Conservation (phyloP, 53 echinoderm and acorn worm species). For the Luidia sarsii region DNA sequence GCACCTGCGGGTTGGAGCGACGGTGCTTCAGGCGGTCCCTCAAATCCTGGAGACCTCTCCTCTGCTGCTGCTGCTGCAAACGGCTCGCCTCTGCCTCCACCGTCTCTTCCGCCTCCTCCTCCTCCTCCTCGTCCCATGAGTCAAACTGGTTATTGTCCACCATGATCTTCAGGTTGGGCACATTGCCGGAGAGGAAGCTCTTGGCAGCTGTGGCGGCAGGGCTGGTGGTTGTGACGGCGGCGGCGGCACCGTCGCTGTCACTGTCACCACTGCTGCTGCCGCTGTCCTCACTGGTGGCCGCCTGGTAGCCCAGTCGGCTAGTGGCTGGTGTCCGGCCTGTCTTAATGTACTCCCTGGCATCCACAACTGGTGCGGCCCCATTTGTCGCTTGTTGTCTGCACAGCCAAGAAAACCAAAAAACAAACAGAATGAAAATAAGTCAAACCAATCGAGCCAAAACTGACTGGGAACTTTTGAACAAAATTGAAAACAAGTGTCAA, state of each 20-base stretch:
- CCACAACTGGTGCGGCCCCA: slow-evolving; percentile 24
- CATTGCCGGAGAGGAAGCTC: slow-evolving; percentile 51
- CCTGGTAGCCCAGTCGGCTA: slow-evolving; percentile 19
- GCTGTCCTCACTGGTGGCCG: slow-evolving; percentile 18
- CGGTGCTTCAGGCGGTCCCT: slow-evolving; percentile 64
- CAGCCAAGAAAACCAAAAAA: background rate
- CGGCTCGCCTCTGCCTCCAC: slow-evolving; percentile 23
- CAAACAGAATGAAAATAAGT: no score
- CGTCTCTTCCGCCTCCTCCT: background rate
- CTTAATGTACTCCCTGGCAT: slow-evolving; percentile 59
- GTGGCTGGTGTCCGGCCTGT: background rate
- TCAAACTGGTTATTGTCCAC: slow-evolving; percentile 67
- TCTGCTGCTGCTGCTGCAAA: background rate
- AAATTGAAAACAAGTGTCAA: no score
- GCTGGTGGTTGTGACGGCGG: no score
- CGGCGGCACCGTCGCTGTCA: slow-evolving; percentile 29
- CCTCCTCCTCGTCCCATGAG: slow-evolving; percentile 50
- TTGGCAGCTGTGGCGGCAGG: no score
- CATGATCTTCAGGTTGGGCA: slow-evolving; percentile 90
- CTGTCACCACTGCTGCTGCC: slow-evolving; percentile 26
- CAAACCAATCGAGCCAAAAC: no score
- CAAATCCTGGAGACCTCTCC: slow-evolving; percentile 49
- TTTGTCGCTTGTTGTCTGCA: background rate
- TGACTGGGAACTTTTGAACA: no score
- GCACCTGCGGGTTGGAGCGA: slow-evolving; percentile 60